Base-by-base conservation (phyloP, 1,140 invertebrate species). In the Drosophila sproati region DNA sequence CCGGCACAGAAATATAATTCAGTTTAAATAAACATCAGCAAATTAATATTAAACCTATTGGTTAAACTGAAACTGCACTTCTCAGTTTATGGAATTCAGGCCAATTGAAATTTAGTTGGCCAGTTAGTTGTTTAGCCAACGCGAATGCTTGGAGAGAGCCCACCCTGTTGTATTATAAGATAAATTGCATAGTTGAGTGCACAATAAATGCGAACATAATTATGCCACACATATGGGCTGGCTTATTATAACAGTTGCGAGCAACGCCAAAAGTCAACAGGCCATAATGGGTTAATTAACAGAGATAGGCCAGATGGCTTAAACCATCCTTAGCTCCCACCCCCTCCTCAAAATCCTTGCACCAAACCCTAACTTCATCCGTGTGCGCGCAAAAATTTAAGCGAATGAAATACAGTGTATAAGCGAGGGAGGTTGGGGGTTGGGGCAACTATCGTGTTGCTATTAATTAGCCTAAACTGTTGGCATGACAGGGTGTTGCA, bases 271-370 rank as follows among this genome's bases (percentile, higher is more conserved):
- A 80, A 83, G 78, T 83, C 81, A 83, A 83, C 81, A 68, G 64
- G 69, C 77, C 77, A 80, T 83, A 77, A 77, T 83, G 81, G 81
- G 69, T 80, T 83, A 83, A 83, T 83, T 83, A 85, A 83, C 64
- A 67, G 60, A 34, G 39, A 62, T 48, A 51, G 59, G n/a, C 20
- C 39, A 41, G 32, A 28, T 47, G 41, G 34, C 32, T 50, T 7
- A 7, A 7, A 32, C 34, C n/a, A 28, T 10, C 12, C 28, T 20
- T 20, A 20, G 3, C 20, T 8, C 48, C 48, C 2, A 1, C 41
- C n/a, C 29, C 10, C 29, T 55, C 28, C 34, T 2, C 52, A 2
- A 2, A 28, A 35, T 8, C n/a, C 8, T 12, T 45, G 10, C 7
- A 6, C 1, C 20, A 20, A 20, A 4, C 28, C 0, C n/a, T 6